Evolutionary conservation across 2,888 invertebrate genomes (phyloP), one percentile per base, ranked within the genome.

Genomic region (Platycnemis pennipes): DNA sequence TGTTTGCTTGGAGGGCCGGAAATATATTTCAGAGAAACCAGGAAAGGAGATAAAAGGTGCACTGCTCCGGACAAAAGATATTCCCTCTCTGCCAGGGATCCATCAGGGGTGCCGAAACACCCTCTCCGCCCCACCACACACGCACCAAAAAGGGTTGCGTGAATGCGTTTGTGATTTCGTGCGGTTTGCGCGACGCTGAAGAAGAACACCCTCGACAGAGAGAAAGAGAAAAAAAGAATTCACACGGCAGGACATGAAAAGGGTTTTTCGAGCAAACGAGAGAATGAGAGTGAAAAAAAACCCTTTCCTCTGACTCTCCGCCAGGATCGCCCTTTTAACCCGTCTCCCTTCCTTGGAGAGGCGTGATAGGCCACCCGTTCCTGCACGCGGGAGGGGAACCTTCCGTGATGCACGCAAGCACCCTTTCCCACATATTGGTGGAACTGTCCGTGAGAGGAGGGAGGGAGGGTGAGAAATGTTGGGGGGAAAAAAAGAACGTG

Each of bases 201-300:
- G 37, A 44, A 5, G 22, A 89, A 89, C 49, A 26, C n/a, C 88
- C 37, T 53, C 53, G 42, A 5, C 31, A 11, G 44, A 44, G n/a
- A n/a, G 44, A 44, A 44, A n/a, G 44, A 63, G 22, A 63, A 91
- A 91, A 42, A 56, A 63, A 42, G 63, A 91, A 91, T 91, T 91
- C 91, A 69, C 44, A 45, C 91, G 91, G 53, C 31, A 45, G 63
- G 63, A 69, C 69, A 91, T 45, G 91, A 69, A 91, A 91, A 91
- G 69, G 91, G 63, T 91, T 91, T 91, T 91, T 69, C 77, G 91
- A 26, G n/a, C 91, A 91, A 91, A 91, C 69, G 63, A 91, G 37
- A 63, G n/a, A 63, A 63, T 26, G 63, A 63, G 1, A 63, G n/a
- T n/a, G 7, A 56, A 69, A 77, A 77, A 77, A 77, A 91, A 63